phyloP scores from a whole-genome alignment of 1,140 invertebrate species.

The Hycleus cichorii region DNA sequence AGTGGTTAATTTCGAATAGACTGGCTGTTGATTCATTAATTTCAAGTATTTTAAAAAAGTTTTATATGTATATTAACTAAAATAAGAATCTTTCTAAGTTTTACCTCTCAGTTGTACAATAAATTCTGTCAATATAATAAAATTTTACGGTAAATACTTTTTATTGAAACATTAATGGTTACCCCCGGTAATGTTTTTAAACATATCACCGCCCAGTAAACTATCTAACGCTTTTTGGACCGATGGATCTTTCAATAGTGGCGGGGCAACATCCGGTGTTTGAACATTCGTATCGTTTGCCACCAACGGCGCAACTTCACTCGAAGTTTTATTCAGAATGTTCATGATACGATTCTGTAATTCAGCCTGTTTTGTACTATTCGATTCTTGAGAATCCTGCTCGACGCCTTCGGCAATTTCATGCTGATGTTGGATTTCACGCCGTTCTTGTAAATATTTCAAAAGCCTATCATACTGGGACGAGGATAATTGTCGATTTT shows the following conservation, averaged over 20 bases:
- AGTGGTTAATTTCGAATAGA: too few relatives aligned
- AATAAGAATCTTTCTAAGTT: too few relatives aligned
- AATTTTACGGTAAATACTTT: too few relatives aligned
- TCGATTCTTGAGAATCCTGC: slow-evolving; percentile 42
- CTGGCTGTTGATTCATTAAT: too few relatives aligned
- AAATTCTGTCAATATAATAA: too few relatives aligned
- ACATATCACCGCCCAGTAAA: slow-evolving; percentile 57
- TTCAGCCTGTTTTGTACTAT: slow-evolving; percentile 55
- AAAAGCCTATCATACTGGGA: slow-evolving; percentile 75
- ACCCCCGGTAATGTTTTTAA: slow-evolving; percentile 44
- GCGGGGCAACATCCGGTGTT: slow-evolving; percentile 36
- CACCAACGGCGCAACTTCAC: slow-evolving; percentile 32
- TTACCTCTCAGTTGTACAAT: too few relatives aligned
- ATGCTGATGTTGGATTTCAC: slow-evolving; percentile 61
- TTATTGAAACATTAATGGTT: neutral
- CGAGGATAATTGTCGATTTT: slow-evolving; percentile 70
- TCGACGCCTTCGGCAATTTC: slow-evolving; percentile 57
- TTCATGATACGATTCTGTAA: slow-evolving; percentile 78
- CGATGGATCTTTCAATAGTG: slow-evolving; percentile 61
- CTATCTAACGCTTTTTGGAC: slow-evolving; percentile 70
- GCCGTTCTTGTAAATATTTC: slow-evolving; percentile 68
- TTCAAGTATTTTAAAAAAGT: too few relatives aligned
- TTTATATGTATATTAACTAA: too few relatives aligned
- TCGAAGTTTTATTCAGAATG: slow-evolving; percentile 58
- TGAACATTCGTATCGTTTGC: slow-evolving; percentile 15